These are phyloP conservation scores for Karalla daura DNA, from an alignment of 2,797 vertebrate species.

Conservation along the genomic window DNA sequence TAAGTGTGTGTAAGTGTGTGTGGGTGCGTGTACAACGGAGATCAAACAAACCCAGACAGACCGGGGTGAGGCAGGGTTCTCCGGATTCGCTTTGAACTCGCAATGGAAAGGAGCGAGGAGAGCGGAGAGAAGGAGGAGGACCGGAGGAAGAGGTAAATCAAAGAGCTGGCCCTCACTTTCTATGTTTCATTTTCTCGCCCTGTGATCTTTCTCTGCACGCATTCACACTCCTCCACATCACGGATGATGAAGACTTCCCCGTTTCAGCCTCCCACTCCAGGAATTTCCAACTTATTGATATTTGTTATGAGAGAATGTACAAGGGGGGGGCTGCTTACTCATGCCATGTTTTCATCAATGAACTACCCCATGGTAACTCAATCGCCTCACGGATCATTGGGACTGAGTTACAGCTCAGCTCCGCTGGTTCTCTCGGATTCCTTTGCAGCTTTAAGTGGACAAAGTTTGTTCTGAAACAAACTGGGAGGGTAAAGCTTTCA, in stretches of 20 bases:
- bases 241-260: background rate
- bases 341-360: background rate
- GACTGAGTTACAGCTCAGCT: background rate
- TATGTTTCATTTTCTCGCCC: conserved; percentile 52
- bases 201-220: conserved; percentile 36
- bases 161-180: conserved; percentile 44
- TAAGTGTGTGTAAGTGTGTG: conserved; percentile 19
- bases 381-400: too few species aligned
- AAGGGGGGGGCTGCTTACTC: too few species aligned
- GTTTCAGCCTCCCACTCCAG: background rate
- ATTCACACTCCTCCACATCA: conserved; percentile 27
- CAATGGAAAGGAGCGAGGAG: conserved; percentile 26
- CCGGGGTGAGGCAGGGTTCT: conserved; percentile 32
- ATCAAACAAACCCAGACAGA: conserved; percentile 64
- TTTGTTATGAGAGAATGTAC: background rate
- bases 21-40: background rate
- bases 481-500: background rate
- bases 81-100: conserved; percentile 63
- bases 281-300: background rate
- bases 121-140: background rate
- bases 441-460: too few species aligned
- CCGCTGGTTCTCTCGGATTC: background rate
- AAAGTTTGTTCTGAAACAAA: background rate
- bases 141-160: conserved; percentile 33
- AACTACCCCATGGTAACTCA: background rate